These are phyloP conservation scores for Hyalella azteca DNA, from an alignment of 2,888 invertebrate genomes.

Conservation along the genomic window DNA sequence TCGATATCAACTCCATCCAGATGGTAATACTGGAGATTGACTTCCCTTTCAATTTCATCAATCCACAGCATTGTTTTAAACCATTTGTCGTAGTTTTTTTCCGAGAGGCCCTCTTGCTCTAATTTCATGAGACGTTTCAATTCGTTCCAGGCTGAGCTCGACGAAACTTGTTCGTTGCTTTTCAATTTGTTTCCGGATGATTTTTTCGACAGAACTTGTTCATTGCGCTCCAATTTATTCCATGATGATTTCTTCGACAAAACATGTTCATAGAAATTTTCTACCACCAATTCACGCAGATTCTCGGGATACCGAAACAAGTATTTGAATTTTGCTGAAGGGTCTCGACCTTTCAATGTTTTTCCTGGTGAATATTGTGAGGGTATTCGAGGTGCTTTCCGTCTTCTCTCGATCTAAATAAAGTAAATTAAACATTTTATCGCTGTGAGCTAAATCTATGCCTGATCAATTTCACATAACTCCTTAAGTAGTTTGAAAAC, in stretches of 20 bases:
- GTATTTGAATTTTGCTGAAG: background rate
- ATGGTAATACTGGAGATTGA: background rate
- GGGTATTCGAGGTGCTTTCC: background rate
- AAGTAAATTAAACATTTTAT: too few species aligned
- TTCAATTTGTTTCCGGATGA: too few species aligned
- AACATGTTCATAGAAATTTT: background rate
- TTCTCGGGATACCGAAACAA: background rate
- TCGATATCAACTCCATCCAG: background rate
- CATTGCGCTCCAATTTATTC: too few species aligned
- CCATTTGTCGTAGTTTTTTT: background rate
- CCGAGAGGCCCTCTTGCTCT: background rate
- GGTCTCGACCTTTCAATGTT: background rate
- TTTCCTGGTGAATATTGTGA: background rate
- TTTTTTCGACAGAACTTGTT: too few species aligned
- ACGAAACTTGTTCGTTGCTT: too few species aligned
- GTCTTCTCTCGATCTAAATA: background rate
- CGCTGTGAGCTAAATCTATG: too few species aligned
- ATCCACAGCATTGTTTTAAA: background rate
- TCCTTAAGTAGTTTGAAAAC: too few species aligned
- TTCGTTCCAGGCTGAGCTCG: background rate
- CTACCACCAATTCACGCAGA: background rate
- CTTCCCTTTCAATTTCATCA: slow-evolving; percentile 20
- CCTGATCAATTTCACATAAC: too few species aligned
- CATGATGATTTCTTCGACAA: too few species aligned
- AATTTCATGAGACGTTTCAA: background rate